Evolutionary conservation across 1,140 invertebrate species (phyloP).

Genomic region (Macrotrachela quadricornifera): DNA sequence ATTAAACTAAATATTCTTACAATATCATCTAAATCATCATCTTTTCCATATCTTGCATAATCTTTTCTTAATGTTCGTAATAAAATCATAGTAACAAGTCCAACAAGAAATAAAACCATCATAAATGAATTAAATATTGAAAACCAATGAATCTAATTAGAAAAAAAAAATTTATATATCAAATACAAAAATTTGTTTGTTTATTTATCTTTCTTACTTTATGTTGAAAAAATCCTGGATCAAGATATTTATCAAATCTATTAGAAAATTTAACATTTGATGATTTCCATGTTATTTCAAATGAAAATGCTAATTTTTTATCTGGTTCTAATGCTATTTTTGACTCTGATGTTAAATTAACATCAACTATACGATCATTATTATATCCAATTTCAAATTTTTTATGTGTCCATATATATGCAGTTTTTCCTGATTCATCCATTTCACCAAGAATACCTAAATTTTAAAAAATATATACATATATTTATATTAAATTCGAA

Average conservation of each 20-base stretch:
- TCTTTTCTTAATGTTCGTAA: slow-evolving; percentile 94
- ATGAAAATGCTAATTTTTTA: slow-evolving; percentile 72
- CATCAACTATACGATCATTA: slow-evolving; percentile 85
- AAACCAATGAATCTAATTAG: slow-evolving; percentile 79
- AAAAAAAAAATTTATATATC: background rate
- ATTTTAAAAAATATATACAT: too few species aligned
- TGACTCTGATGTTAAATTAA: slow-evolving; percentile 76
- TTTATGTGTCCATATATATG: slow-evolving; percentile 90
- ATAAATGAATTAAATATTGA: slow-evolving; percentile 99
- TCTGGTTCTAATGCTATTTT: slow-evolving; percentile 56
- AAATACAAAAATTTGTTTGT: too few species aligned
- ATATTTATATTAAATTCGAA: too few species aligned
- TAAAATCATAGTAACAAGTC: slow-evolving; percentile 93
- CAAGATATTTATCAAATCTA: slow-evolving; percentile 94
- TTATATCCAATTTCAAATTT: slow-evolving; percentile 96
- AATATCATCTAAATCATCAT: slow-evolving; percentile 62
- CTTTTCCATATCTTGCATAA: slow-evolving; percentile 80
- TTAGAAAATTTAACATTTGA: slow-evolving; percentile 72
- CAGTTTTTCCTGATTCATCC: slow-evolving; percentile 46
- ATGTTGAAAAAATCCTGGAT: slow-evolving; percentile 96
- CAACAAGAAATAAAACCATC: slow-evolving; percentile 99
- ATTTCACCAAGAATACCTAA: slow-evolving; percentile 54
- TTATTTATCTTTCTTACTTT: slow-evolving; percentile 51
- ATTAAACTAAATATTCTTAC: too few species aligned
- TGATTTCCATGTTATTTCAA: slow-evolving; percentile 80